Evolutionary conservation across 2,888 invertebrate species (phyloP).

Genomic region (Acleris literana): DNA sequence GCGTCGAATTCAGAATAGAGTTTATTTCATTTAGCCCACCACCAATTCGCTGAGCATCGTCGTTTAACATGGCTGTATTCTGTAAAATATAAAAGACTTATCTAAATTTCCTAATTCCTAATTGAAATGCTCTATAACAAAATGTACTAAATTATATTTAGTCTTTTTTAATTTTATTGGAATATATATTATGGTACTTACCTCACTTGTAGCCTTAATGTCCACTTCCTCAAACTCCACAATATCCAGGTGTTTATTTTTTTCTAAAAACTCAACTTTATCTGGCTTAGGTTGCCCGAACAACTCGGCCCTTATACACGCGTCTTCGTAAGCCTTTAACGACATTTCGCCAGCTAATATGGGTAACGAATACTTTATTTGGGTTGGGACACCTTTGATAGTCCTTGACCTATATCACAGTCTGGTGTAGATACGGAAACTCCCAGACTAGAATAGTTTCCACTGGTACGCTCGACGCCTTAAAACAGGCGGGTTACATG

Average conservation of each 20-base stretch:
- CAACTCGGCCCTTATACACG: constrained; percentile 90
- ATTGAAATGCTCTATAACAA: background rate
- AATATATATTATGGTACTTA: constrained; percentile 1
- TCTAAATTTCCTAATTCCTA: background rate
- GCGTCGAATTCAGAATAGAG: constrained; percentile 90
- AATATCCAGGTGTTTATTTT: constrained; percentile 80
- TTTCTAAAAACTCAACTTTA: constrained; percentile 86
- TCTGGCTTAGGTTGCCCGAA: constrained; percentile 88
- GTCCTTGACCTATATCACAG: constrained; percentile 49
- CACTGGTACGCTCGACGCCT: constrained; percentile 25
- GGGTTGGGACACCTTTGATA: constrained; percentile 35
- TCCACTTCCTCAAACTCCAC: constrained; percentile 82
- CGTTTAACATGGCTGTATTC: constrained; percentile 74
- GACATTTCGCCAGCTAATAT: constrained; percentile 68
- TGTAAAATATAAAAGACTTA: constrained; percentile 46
- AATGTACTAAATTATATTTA: no score
- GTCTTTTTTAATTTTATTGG: background rate
- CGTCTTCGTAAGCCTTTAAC: constrained; percentile 88
- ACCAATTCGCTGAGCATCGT: constrained; percentile 87
- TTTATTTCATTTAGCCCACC: constrained; percentile 92
- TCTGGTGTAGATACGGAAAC: constrained; percentile 20
- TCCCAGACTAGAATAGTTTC: constrained; percentile 22
- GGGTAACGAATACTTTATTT: constrained; percentile 29
- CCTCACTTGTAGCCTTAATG: constrained; percentile 58
- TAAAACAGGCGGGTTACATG: constrained; percentile 36